Percentiles rank a stretch among this genome's conserved stretches.
Conservation (phyloP, 1,140 invertebrate species). For the Rhopalosiphum maidis region DNA sequence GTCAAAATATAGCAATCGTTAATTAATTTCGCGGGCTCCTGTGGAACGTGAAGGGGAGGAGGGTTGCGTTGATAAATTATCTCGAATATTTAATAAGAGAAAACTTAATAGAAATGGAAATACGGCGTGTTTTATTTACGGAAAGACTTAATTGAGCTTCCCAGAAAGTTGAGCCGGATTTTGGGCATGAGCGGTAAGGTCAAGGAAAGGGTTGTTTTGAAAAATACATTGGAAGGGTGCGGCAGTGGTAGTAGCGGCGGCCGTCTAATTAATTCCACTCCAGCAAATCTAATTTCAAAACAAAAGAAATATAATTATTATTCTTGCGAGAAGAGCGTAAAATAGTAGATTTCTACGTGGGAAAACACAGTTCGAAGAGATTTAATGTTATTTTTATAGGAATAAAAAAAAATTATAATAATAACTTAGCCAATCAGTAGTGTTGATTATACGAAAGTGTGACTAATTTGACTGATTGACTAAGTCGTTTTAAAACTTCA, state of each 20-base stretch:
- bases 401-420: constrained; percentile 25
- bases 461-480: constrained; percentile 55
- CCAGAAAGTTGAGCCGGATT: constrained; percentile 38
- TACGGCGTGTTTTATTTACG: constrained; percentile 56
- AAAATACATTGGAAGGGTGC: constrained; percentile 27
- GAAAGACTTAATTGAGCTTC: constrained; percentile 56
- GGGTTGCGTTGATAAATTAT: constrained; percentile 55
- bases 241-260: constrained; percentile 2
- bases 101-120: constrained; percentile 58
- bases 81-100: constrained; percentile 57
- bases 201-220: constrained; percentile 56
- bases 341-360: constrained; percentile 32
- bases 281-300: constrained; percentile 57
- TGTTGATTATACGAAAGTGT: constrained; percentile 42
- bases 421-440: constrained; percentile 39
- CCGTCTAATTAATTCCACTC: constrained; percentile 57
- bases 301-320: constrained; percentile 57
- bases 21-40: constrained; percentile 52
- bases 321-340: constrained; percentile 31
- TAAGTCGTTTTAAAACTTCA: constrained; percentile 42
- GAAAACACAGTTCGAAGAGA: constrained; percentile 26
- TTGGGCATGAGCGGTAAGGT: constrained; percentile 38
- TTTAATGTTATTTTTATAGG: constrained; percentile 38
- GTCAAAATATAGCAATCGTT: constrained; percentile 54
- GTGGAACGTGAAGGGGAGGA: neutral